Conservation (phyloP, 2,113 vertebrate species). For the Oreochromis aureus region DNA sequence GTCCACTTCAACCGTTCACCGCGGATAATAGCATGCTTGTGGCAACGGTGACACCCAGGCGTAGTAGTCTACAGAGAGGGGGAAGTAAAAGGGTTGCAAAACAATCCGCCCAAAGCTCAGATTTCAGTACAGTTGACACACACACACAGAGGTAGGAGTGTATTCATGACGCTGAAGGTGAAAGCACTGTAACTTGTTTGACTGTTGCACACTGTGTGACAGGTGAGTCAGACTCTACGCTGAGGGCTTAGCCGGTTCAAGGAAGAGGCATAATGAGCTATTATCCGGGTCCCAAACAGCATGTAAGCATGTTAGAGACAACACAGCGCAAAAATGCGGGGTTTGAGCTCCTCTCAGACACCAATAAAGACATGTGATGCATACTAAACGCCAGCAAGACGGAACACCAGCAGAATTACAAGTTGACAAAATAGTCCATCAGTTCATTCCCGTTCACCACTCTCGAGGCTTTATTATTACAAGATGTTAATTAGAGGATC, state of each 20-base stretch:
- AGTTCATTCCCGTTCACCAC: not conserved
- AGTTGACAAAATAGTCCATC: not conserved
- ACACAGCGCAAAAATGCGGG: not conserved
- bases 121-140: not conserved
- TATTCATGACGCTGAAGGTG: not conserved
- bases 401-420: not conserved
- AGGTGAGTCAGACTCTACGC: not conserved
- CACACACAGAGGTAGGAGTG: not conserved
- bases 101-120: conserved; percentile 5
- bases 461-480: not conserved
- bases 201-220: not conserved
- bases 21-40: not conserved
- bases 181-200: not conserved
- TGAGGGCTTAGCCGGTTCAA: not conserved
- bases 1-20: not conserved
- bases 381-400: not conserved
- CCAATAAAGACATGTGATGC: not conserved
- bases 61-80: not conserved
- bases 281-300: not conserved
- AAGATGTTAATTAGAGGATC: not conserved
- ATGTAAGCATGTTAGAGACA: not conserved
- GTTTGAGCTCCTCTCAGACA: not conserved
- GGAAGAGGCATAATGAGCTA: not conserved
- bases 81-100: not conserved
- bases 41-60: not conserved